Conservation (phyloP, 2,113 vertebrate genomes). For the Anguilla japonica region DNA sequence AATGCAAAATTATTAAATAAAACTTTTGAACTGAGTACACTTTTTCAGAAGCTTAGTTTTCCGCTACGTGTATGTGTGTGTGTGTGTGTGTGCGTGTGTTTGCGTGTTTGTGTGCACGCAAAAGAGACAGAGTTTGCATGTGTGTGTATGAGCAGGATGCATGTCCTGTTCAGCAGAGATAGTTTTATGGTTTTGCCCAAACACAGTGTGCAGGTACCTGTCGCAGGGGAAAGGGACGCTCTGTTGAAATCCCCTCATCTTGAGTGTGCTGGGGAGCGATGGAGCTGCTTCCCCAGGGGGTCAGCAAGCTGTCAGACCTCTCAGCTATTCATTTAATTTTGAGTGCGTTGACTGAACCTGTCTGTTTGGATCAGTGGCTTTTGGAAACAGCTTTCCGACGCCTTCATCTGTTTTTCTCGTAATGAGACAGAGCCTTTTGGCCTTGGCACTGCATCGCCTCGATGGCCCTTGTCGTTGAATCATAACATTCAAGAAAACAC, state of each 20-base stretch:
- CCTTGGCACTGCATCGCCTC: neutral
- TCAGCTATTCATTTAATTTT: neutral
- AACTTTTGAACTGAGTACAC: neutral
- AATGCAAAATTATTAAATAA: slow-evolving; percentile 18
- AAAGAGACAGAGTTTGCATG: neutral
- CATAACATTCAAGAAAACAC: neutral
- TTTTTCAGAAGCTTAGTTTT: neutral
- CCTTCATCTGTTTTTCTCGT: neutral
- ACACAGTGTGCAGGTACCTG: neutral
- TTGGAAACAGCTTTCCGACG: neutral
- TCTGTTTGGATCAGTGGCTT: slow-evolving; percentile 4
- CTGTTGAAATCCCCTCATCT: slow-evolving; percentile 12
- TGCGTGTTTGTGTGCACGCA: neutral
- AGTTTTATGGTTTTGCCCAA: neutral
- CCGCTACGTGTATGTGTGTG: neutral
- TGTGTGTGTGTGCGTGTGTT: neutral
- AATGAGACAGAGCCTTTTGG: neutral
- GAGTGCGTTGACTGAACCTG: neutral
- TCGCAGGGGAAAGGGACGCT: neutral
- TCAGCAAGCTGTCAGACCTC: neutral
- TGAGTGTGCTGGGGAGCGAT: neutral
- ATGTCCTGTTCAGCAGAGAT: neutral
- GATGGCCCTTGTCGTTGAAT: neutral
- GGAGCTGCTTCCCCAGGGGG: neutral
- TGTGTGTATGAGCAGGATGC: neutral